Conservation (phyloP, 2,888 invertebrate genomes). For the Eupithecia dodoneata region DNA sequence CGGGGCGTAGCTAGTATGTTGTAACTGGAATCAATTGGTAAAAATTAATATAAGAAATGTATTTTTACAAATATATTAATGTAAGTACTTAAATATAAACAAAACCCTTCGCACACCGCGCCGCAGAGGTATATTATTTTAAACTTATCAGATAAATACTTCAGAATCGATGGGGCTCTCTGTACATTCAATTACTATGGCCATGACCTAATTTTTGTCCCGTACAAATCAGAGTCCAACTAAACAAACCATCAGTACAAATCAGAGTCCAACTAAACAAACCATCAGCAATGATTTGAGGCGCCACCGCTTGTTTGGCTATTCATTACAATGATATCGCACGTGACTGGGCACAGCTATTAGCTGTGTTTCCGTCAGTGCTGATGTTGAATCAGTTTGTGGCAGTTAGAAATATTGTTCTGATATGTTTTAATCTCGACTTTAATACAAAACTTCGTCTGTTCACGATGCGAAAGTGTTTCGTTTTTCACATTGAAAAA, state of each 20-base stretch:
- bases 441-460: background rate
- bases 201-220: conserved; percentile 37
- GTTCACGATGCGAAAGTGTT: background rate
- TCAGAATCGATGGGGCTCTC: background rate
- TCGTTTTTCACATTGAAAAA: background rate
- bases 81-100: too few relatives aligned
- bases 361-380: conserved; percentile 17
- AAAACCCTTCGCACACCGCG: too few relatives aligned
- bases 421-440: background rate
- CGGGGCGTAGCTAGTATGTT: too few relatives aligned
- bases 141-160: too few relatives aligned
- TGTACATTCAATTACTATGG: conserved; percentile 27
- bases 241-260: conserved; percentile 21
- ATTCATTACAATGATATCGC: conserved; percentile 37
- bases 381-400: background rate
- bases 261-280: conserved; percentile 25
- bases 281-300: conserved; percentile 19
- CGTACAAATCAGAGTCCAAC: conserved; percentile 22
- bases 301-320: conserved; percentile 29
- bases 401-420: background rate
- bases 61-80: too few relatives aligned
- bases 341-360: conserved; percentile 35
- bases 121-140: too few relatives aligned
- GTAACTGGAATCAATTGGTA: too few relatives aligned
- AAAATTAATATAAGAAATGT: too few relatives aligned